Base-by-base conservation (phyloP, 2,113 vertebrate genomes). In the Theropithecus gelada region DNA sequence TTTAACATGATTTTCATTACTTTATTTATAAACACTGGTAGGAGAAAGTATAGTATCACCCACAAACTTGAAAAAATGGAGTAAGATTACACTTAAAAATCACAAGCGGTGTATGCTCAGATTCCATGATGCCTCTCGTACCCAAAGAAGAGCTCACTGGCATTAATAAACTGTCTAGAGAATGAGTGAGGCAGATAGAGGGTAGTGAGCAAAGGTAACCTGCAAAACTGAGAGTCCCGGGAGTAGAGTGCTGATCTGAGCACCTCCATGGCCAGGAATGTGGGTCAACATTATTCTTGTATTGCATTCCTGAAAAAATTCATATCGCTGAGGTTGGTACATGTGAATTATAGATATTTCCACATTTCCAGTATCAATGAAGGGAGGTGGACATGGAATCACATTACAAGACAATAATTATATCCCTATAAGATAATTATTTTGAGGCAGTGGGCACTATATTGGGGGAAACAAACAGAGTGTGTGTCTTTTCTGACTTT, bases 231-330 rank as follows among this genome's bases (percentile, higher is more conserved):
- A 75, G 27, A 35, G 66, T 59, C 4, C 14, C 2, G 1, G 55
- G 52, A 59, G 43, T 2, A 6, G 17, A 14, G 57, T 9, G 5
- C 25, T 25, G 0, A 66, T 6, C 13, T 68, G 50, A 88, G 32
- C 32, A 12, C 57, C 16, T 52, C 10, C 7, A 10, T 40, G 10
- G 1, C 9, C 48, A 3, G 20, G 32, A 8, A 7, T 3, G 17
- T 14, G 8, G 11, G n/a, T 64, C 23, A 7, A 23, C 0, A 6
- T n/a, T 32, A 32, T 16, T 73, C 20, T 55, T 11, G 0, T 22
- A 2, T 45, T 12, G 82, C 73, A 75, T 40, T 64, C 79, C 76
- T 80, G 11, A 25, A 61, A 75, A 14, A 23, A 11, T 89, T 76
- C 8, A 3, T 38, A 7, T 7, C 55, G 16, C 81, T 25, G 40